phyloP scores from a whole-genome alignment of 2,888 invertebrate species.

The Dichetophora obliterata region DNA sequence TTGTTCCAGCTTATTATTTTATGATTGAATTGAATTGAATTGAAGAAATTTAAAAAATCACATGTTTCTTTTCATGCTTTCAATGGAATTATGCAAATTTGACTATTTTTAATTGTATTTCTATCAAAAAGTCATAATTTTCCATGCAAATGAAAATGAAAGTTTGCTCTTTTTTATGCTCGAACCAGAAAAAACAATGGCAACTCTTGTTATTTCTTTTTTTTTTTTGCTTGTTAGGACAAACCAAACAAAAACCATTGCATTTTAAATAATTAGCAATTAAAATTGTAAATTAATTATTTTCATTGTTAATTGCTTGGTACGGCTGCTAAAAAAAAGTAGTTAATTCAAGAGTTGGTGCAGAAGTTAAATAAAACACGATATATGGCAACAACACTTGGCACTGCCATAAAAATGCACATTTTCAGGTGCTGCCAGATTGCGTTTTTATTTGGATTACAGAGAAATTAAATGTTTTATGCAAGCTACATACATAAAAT shows the following conservation, averaged over 20 bases:
- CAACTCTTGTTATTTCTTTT: neutral
- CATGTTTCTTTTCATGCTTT: neutral
- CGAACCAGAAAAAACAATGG: conserved; percentile 3
- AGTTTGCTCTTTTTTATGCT: conserved; percentile 5
- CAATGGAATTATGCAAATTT: neutral
- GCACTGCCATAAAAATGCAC: too few species aligned
- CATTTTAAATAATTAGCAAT: neutral
- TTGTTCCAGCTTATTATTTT: too few species aligned
- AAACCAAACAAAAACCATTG: neutral
- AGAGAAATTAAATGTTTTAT: too few species aligned
- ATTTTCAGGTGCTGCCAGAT: too few species aligned
- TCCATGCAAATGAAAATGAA: conserved; percentile 24
- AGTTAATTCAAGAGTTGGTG: too few species aligned
- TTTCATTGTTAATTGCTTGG: neutral
- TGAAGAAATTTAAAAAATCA: too few species aligned
- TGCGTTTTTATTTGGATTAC: too few species aligned
- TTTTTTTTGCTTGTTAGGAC: neutral
- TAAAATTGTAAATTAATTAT: conserved; percentile 10
- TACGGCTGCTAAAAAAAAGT: too few species aligned
- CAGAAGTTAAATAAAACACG: too few species aligned
- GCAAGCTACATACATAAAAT: too few species aligned
- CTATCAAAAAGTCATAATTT: neutral
- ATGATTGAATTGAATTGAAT: too few species aligned
- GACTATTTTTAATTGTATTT: neutral
- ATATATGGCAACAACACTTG: too few species aligned